These are phyloP conservation scores for Coluber constrictor DNA, from an alignment of 2,797 vertebrate species.

Conservation along the genomic window DNA sequence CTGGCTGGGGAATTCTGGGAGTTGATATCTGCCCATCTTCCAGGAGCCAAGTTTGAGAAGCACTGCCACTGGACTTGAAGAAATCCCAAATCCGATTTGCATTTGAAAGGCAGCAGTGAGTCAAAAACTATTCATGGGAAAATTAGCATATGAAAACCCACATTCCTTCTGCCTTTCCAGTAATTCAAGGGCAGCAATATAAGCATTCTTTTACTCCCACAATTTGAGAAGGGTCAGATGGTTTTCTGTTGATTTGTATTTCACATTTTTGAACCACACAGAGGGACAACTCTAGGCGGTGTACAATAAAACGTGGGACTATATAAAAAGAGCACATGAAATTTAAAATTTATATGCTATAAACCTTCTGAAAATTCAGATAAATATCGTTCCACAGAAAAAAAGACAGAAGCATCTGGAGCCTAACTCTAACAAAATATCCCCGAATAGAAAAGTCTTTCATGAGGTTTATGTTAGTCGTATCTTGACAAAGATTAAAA, in stretches of 20 bases:
- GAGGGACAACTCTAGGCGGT: neutral
- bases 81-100: neutral
- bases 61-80: too few relatives aligned
- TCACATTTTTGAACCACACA: neutral
- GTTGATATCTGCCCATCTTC: neutral
- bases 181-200: neutral
- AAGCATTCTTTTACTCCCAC: neutral
- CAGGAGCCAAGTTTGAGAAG: neutral
- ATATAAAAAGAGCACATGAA: neutral
- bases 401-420: neutral
- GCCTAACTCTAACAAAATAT: neutral
- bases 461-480: neutral
- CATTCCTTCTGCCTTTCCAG: neutral
- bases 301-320: neutral
- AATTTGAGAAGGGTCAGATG: neutral
- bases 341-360: neutral
- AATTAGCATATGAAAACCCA: neutral
- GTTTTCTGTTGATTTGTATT: neutral
- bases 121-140: neutral
- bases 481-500: neutral
- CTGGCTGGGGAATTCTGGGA: neutral
- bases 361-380: neutral
- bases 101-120: neutral
- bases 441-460: neutral
- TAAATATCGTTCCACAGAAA: too few relatives aligned